Evolutionary conservation across 2,113 vertebrate genomes (phyloP), one percentile per base, ranked within the genome.

Genomic region (Cryptomyrus ogoouensis): DNA sequence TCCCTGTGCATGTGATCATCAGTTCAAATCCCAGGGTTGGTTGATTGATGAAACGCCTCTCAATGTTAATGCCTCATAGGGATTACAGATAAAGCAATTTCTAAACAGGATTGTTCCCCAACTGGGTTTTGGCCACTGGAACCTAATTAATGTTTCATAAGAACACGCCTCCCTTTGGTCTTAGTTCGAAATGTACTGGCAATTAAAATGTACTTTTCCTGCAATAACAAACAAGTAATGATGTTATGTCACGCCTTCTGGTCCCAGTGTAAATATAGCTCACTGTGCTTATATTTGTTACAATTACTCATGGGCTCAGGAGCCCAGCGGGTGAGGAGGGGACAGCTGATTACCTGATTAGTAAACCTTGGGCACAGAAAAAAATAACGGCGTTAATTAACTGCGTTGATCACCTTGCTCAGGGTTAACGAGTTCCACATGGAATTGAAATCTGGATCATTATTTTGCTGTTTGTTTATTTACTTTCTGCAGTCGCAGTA

Each of bases 191-290:
- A 52, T 87, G 85, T 87, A 87, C 85, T 87, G 85, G 27, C 27
- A 39, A 87, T 87, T 87, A 87, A 56, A 87, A 87, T 87, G 85
- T 87, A 87, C 50, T 53, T 31, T 87, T 52, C n/a, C 50, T 87
- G 50, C 50, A 50, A 85, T 85, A 85, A 87, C 50, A 53, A 53
- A 56, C 85, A 53, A 87, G 85, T 87, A 87, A 27, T 50, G 47
- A 50, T 53, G 85, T 87, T 87, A 87, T 87, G 85, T 87, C 50
- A 87, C n/a, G 50, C 85, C 85, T 52, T 87, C 85, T 87, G 85
- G 46, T 87, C 49, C n/a, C 35, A 53, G 13, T 7, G 47, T 53
- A 84, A 84, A 46, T 84, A 84, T 47, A 84, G 83, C 83, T 53
- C 50, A 53, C 17, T 56, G 13, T 49, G 15, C n/a, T 53, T 17